Evolutionary conservation across 2,797 vertebrate species (phyloP).

Genomic region (Pempheris klunzingeri): DNA sequence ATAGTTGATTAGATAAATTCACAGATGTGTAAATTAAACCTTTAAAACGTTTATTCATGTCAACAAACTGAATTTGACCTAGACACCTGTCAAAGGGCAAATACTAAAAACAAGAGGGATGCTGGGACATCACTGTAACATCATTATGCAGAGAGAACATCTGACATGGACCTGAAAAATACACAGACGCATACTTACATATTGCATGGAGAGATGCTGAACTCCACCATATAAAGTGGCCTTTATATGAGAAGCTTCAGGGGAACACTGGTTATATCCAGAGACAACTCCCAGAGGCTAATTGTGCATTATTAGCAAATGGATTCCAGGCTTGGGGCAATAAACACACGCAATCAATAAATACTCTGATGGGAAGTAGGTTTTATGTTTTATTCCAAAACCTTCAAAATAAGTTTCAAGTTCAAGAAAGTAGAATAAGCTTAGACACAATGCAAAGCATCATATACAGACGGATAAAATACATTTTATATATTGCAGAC

Average conservation of each 20-base stretch:
- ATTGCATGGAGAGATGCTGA: neutral
- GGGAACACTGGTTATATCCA: neutral
- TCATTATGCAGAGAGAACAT: neutral
- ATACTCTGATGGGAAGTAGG: conserved; percentile 71
- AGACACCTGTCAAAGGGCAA: neutral
- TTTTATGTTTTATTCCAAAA: conserved; percentile 99
- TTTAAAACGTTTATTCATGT: neutral
- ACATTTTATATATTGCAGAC: conserved; percentile 99
- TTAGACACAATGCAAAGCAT: conserved; percentile 97
- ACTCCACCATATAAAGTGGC: neutral
- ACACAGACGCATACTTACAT: neutral
- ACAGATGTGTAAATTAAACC: neutral
- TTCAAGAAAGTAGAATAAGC: conserved; percentile 97
- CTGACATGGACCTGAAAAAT: neutral
- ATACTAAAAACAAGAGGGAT: neutral
- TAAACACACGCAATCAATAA: conserved; percentile 33
- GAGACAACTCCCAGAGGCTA: neutral
- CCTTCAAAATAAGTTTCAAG: conserved; percentile 99
- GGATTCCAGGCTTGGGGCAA: neutral
- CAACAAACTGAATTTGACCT: neutral
- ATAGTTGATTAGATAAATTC: too few species aligned
- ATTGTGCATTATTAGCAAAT: conserved; percentile 1
- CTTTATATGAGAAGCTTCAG: neutral
- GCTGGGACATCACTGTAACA: neutral
- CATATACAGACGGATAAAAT: conserved; percentile 99